Evolutionary conservation across 2,797 vertebrate genomes (phyloP).

Genomic region (Eulemur coronatus): DNA sequence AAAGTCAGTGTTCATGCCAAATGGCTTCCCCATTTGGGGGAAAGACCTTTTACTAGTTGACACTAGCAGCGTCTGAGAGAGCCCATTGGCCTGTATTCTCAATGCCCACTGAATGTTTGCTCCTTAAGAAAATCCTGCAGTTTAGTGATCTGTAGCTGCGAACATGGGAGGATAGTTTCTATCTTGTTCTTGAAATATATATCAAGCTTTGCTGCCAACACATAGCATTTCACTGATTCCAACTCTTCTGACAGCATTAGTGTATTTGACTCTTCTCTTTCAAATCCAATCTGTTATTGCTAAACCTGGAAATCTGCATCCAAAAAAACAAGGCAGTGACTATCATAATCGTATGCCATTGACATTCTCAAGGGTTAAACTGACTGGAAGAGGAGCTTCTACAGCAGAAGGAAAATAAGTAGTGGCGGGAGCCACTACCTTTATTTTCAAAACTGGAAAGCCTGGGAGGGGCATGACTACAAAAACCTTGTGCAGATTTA

Average conservation of each 20-base stretch:
- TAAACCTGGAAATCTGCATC: constrained; percentile 51
- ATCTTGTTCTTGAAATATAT: constrained; percentile 67
- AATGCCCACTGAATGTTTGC: neutral
- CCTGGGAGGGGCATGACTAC: neutral
- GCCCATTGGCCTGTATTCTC: neutral
- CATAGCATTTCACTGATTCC: constrained; percentile 72
- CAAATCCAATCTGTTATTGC: constrained; percentile 54
- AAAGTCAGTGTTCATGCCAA: neutral
- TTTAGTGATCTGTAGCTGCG: constrained; percentile 23
- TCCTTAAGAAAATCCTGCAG: neutral
- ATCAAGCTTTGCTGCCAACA: constrained; percentile 65
- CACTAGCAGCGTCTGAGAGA: neutral
- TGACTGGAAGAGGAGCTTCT: neutral
- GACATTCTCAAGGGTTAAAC: neutral
- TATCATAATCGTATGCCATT: constrained; percentile 23
- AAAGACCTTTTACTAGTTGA: neutral
- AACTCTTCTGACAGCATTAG: constrained; percentile 67
- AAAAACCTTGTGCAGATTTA: neutral
- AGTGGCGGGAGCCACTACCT: neutral
- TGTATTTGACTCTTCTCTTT: constrained; percentile 39
- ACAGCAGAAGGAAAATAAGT: neutral
- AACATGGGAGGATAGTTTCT: constrained; percentile 55
- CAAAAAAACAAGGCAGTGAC: neutral
- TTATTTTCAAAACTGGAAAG: constrained; percentile 9
- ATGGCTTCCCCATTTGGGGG: neutral